Evolutionary conservation across 2,113 vertebrate genomes (phyloP), one percentile per base, ranked within the genome.

Genomic region (Oryzias woworae): DNA sequence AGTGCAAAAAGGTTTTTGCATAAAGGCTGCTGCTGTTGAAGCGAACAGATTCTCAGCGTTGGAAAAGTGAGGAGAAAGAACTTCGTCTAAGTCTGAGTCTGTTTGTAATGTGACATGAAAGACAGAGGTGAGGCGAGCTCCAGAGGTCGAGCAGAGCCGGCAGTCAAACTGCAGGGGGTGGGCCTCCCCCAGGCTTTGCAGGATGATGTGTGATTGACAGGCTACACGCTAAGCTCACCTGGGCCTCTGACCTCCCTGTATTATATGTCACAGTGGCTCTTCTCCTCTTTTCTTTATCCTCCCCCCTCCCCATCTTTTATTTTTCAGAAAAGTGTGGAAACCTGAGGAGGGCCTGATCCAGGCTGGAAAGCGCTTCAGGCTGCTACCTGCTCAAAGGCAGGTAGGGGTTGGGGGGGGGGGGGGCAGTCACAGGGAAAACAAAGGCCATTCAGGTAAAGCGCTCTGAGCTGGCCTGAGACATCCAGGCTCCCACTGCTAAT

Each of bases 361-460:
- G 79, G 74, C 71, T 86, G 85, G 82, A 89, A 20, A 89, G 89
- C 80, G 89, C 89, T 86, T 70, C 71, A 74, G 90, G 89, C 86
- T 55, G 72, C 70, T 81, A 88, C 88, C 89, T 82, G 83, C 75
- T 85, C 71, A 67, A 52, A 82, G 75, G 73, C 36, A 56, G 53
- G 53, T 15, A 23, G 42, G 55, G 56, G 56, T 58, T 42, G 75
- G 68, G 82, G 5, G 56, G 55, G 69, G 61, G 55, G 22, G 65
- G 56, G 75, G 78, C 31, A 36, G 81, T 82, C 83, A 73, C 8
- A 1, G 58, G 57, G 66, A 89, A 36, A 85, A 93, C 91, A 92
- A 92, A 92, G 88, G 77, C 80, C 80, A 87, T 91, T 92, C 89
- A 92, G 91, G 91, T 91, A 87, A 86, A 85, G 18, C 28, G 56